Evolutionary conservation across 2,797 vertebrate genomes (phyloP), one percentile per base, ranked within the genome.

Genomic region (Chloroceryle inda): DNA sequence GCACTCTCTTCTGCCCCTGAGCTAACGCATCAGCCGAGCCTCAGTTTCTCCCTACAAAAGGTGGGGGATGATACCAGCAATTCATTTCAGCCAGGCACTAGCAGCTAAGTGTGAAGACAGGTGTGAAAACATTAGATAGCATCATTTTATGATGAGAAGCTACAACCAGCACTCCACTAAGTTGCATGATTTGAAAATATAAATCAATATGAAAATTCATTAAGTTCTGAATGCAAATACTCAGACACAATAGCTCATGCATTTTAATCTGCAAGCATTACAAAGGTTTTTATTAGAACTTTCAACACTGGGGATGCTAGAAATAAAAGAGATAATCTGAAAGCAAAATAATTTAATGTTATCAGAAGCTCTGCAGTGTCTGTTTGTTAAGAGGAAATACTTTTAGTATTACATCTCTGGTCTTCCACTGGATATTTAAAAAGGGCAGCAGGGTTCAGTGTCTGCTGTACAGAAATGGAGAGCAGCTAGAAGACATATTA

Each of bases 331-430:
- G 59, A 81, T 27, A 24, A 87, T 47, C 37, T 47, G 37, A 90
- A 84, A 89, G 67, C 7, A 2, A 89, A 91, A 72, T 78, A 78
- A 94, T 88, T 66, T 59, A 35, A 89, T 69, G 49, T 93, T 79
- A 68, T 68, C 61, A 82, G 80, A 80, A 84, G 59, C 47, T 69
- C 79, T 82, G 72, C 69, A 67, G 33, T 40, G n/a, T 55, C 85
- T 92, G 52, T 90, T 82, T 93, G 86, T 68, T 81, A 73, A 92
- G 53, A 86, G 73, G 88, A 96, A 94, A 96, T 84, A 64, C 59
- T 96, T 95, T 71, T 16, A 88, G 45, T 55, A 86, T 94, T 88
- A 81, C 71, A 93, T 76, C 91, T 95, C 69, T 37, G 73, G 40
- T 47, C 24, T 76, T 71, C 67, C 61, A 74, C 0, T 68, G 71